Evolutionary conservation across 2,888 invertebrate genomes (phyloP).

Genomic region (Phengaris alcon): DNA sequence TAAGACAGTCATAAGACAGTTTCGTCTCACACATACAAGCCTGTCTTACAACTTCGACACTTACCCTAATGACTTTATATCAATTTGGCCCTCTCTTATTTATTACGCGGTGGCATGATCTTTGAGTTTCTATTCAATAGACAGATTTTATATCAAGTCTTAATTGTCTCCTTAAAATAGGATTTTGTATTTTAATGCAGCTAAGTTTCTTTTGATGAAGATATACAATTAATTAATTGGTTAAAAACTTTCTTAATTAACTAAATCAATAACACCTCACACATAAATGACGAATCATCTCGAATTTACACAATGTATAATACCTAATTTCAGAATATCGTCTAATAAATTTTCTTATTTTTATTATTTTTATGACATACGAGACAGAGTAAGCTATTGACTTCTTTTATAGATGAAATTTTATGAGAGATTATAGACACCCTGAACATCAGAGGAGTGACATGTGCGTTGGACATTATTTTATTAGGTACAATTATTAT

Average conservation of each 20-base stretch:
- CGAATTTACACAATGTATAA: neutral
- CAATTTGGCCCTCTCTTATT: constrained; percentile 17
- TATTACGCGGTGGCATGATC: constrained; percentile 10
- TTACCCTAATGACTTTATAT: constrained; percentile 30
- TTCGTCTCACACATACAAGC: too few relatives aligned
- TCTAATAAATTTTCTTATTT: too few relatives aligned
- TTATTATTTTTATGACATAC: too few relatives aligned
- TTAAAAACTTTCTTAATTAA: neutral
- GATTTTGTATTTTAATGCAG: neutral
- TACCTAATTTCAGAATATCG: too few relatives aligned
- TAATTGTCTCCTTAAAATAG: neutral
- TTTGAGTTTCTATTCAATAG: neutral
- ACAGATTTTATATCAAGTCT: neutral
- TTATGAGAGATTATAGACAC: too few relatives aligned
- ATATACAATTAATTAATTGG: neutral
- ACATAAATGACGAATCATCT: neutral
- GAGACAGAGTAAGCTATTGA: too few relatives aligned
- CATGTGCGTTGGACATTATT: too few relatives aligned
- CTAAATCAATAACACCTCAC: neutral
- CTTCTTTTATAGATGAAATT: too few relatives aligned
- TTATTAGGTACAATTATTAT: too few relatives aligned
- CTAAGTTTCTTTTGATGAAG: neutral
- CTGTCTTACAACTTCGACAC: too few relatives aligned
- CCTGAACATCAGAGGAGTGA: too few relatives aligned
- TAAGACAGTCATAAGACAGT: too few relatives aligned